Base-by-base conservation (phyloP, 2,888 invertebrate genomes). In the Mimas tiliae region DNA sequence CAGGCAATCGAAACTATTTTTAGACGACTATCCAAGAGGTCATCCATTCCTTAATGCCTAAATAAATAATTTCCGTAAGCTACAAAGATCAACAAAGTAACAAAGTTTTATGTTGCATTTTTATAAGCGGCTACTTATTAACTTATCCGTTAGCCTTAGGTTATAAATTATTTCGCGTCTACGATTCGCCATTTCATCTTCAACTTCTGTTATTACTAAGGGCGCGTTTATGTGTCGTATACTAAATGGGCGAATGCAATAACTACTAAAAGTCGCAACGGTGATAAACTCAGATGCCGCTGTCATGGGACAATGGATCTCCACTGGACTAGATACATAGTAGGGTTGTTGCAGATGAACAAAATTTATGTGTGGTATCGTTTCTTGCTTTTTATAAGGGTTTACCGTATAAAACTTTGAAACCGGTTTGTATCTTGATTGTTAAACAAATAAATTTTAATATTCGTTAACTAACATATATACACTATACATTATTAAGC, bases 241-340 rank as follows among this genome's bases (percentile, higher is more conserved):
- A 75, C 74, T 76, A 78, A 78, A 80, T 82, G 75, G 77, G 67
- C 78, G 75, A 82, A 79, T 79, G 87, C 86, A 89, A 89, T 90
- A 88, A 88, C 88, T 82, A 80, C 81, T 88, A 82, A 82, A 84
- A 85, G 85, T 86, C 81, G 75, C 82, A 77, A 67, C 77, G 80
- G 84, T 80, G 82, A 87, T 88, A 88, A 87, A 90, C 83, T 87
- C 82, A 80, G 81, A 82, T 75, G 80, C 77, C 76, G 78, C 77
- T 81, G 82, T 82, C 83, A 78, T 73, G 85, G 85, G 84, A 89
- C 88, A 88, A 89, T 89, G 85, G 84, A 85, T 82, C 79, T 83
- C 79, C 74, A 74, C 79, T 79, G 82, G 80, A 72, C 83, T 81
- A 79, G 79, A 67, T 65, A 70, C 67, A 48, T 33, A 38, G 33